Base-by-base conservation (phyloP, 2,797 vertebrate species). In the Sebastes itinus region DNA sequence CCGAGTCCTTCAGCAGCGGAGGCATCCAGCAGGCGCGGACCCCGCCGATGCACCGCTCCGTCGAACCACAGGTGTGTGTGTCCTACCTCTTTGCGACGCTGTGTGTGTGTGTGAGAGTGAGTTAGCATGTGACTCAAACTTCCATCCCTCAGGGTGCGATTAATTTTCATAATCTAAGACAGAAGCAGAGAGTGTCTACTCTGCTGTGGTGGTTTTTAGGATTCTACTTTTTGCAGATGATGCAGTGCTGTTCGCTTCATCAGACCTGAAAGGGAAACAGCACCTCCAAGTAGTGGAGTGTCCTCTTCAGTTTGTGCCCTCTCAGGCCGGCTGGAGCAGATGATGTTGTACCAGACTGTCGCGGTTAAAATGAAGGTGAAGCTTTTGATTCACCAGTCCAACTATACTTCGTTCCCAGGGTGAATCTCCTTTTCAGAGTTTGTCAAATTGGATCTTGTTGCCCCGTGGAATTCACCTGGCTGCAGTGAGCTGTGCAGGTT, bases 1-100 rank as follows among this genome's bases (percentile, higher is more conserved):
- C 98, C 0, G 98, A 99, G 92, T 99, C 98, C 52, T 99, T 99
- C 95, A 98, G 98, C 95, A 98, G 98, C 64, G 97, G 97, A 3
- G 96, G 97, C 6, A 98, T 99, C 81, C 98, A 98, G 92, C 97
- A 97, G 49, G 97, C 97, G 69, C 94, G 98, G 72, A 99, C 98
- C 27, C 98, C 98, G 0, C 98, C 98, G 52, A 97, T 98, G 97
- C 98, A 98, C 78, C 97, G 98, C 80, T 94, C 97, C 3, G 95
- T 98, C 1, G 98, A 99, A 69, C 96, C 98, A 0, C 98, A 99
- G 98, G 98, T 99, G 75, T 67, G 75, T 67, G 92, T 81, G 28
- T 12, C 6, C 38, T 1, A 1, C 28, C 0, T 10, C 22, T 32
- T 25, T 3, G 12, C 1, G 28, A 65, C 6, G 22, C 14, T 59